phyloP scores from a whole-genome alignment of 2,113 vertebrate genomes.

The Neotragus pygmaeus region DNA sequence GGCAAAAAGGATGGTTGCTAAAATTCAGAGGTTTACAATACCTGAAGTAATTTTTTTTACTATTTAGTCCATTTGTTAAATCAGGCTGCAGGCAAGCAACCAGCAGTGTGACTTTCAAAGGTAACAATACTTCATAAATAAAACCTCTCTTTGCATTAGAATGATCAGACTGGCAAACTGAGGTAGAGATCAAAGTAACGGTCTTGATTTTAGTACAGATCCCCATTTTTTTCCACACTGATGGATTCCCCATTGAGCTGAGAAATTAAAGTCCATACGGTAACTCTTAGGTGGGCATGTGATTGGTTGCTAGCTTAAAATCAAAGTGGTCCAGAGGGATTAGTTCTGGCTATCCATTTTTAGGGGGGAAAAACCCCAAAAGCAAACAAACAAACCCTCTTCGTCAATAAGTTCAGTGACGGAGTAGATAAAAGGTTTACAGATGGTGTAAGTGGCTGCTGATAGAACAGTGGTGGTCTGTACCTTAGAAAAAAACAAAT shows the following conservation, averaged over 20 bases:
- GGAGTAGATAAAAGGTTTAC: neutral
- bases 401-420: neutral
- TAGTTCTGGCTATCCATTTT: neutral
- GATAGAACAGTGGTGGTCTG: neutral
- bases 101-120: neutral
- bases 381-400: neutral
- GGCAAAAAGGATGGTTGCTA: neutral
- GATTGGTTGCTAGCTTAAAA: neutral
- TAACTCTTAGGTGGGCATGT: neutral
- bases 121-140: neutral
- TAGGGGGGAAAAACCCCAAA: neutral
- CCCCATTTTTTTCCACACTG: neutral
- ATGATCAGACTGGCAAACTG: conserved; percentile 19
- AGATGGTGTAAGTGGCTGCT: neutral
- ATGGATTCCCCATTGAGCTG: neutral
- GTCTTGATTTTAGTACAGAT: conserved; percentile 1
- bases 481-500: conserved; percentile 11
- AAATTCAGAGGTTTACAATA: neutral
- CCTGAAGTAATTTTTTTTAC: neutral
- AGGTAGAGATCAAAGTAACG: conserved; percentile 39
- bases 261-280: neutral
- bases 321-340: neutral
- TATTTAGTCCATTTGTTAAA: neutral
- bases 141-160: neutral
- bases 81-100: neutral